Evolutionary conservation across 2,113 vertebrate species (phyloP).

Genomic region (Gnathonemus longibarbis): DNA sequence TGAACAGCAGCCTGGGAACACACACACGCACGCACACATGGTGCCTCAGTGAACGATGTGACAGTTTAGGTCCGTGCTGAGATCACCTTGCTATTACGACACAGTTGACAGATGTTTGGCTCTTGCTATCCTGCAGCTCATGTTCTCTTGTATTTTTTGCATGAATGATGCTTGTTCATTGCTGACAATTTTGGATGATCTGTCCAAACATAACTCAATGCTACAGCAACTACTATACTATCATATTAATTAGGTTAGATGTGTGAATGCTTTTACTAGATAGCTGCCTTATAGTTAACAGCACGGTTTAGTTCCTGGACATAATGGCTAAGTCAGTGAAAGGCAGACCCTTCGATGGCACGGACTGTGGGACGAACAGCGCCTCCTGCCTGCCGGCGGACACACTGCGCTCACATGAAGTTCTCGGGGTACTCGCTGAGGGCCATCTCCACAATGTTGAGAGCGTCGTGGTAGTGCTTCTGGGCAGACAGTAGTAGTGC

Average conservation of each 20-base stretch:
- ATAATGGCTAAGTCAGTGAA: not conserved
- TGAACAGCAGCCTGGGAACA: slow-evolving; percentile 77
- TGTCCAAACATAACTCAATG: not conserved
- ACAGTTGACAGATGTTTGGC: not conserved
- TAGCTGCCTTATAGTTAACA: not conserved
- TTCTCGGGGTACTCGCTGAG: slow-evolving; percentile 96
- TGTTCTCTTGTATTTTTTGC: not conserved
- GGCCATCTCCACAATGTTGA: slow-evolving; percentile 97
- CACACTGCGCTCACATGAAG: slow-evolving; percentile 76
- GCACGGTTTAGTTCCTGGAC: not conserved
- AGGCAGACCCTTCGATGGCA: not conserved
- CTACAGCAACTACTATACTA: not conserved
- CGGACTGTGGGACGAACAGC: not conserved
- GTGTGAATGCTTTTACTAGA: not conserved
- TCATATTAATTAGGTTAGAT: not conserved
- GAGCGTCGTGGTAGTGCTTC: slow-evolving; percentile 92
- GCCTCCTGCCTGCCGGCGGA: not conserved
- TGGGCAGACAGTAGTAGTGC: slow-evolving; percentile 90
- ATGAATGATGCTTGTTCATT: not conserved
- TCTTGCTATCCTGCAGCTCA: not conserved
- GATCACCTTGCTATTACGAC: not conserved
- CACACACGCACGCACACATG: not conserved
- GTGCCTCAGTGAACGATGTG: not conserved
- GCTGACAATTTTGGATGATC: not conserved
- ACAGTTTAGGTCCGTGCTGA: not conserved